Base-by-base conservation (phyloP, 2,797 vertebrate genomes). In the Champsocephalus gunnari region DNA sequence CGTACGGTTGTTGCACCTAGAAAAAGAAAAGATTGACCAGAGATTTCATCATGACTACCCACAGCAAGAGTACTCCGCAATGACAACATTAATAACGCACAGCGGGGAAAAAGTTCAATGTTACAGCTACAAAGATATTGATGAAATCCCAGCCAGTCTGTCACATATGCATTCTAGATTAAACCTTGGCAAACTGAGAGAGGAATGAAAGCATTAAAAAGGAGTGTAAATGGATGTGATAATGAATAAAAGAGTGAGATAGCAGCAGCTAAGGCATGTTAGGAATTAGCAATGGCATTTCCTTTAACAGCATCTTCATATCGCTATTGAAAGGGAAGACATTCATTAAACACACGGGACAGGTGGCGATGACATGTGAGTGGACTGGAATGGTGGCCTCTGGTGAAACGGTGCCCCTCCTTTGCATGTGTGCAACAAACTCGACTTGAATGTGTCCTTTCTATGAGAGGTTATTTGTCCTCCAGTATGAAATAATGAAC, bases 1-100 rank as follows among this genome's bases (percentile, higher is more conserved):
- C 75, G 98, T 99, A 95, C 98, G 96, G 94, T 99, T 99, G 96
- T 99, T 99, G 95, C 98, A 99, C 94, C 98, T 99, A 95, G 70
- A 86, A 88, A 82, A 88, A 87, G 84, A 90, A 83, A 93, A 92
- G 87, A 87, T 88, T 86, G 92, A 92, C 87, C 93, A 89, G 79
- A 88, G 91, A 88, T 60, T 91, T 89, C 90, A 93, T 91, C 90
- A 92, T 89, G 89, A 92, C 89, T 90, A 58, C 85, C 81, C 83
- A 84, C 55, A 88, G 78, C 60, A 86, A 83, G 80, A 77, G 70
- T 7, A 87, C 80, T 84, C 77, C 38, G 72, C 73, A 89, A 80
- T 88, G 85, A 87, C 70, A 89, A 86, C 88, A 85, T 88, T 86
- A 67, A 89, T 68, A 84, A 81, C 83, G 80, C 60, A 78, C 58